A percentile compares a stretch with the other conserved stretches of the same genome.
These are phyloP conservation scores for Clangula hyemalis DNA, from an alignment of 2,797 vertebrate genomes.

Conservation along the genomic window DNA sequence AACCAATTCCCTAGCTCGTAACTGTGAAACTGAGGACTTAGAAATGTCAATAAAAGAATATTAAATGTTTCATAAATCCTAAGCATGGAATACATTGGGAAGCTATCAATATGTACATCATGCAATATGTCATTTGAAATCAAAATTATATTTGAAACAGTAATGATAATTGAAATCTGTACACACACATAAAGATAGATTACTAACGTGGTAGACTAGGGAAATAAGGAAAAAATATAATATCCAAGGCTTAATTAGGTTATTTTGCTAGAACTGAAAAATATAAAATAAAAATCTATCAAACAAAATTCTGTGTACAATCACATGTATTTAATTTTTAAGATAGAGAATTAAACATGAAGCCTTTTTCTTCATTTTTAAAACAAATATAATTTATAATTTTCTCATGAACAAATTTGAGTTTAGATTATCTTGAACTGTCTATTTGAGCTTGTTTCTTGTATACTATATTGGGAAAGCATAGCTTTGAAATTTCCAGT, in stretches of 20 bases:
- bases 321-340: background rate
- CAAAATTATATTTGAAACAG: background rate
- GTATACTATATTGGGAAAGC: background rate
- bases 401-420: background rate
- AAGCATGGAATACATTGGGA: background rate
- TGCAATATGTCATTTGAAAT: background rate
- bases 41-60: background rate
- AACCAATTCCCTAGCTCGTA: background rate
- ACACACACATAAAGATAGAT: background rate
- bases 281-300: background rate
- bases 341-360: background rate
- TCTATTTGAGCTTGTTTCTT: background rate
- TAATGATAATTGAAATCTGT: background rate
- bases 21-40: background rate
- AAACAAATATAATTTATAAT: background rate
- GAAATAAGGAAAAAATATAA: background rate
- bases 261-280: background rate
- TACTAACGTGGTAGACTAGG: background rate
- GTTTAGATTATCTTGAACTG: background rate
- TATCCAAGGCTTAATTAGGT: background rate
- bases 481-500: background rate
- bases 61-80: slow-evolving; percentile 13
- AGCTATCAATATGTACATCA: background rate
- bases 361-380: background rate
- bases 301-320: background rate